These are phyloP conservation scores for Cygnus buccinator DNA, from an alignment of 2,113 vertebrate species.

Conservation along the genomic window DNA sequence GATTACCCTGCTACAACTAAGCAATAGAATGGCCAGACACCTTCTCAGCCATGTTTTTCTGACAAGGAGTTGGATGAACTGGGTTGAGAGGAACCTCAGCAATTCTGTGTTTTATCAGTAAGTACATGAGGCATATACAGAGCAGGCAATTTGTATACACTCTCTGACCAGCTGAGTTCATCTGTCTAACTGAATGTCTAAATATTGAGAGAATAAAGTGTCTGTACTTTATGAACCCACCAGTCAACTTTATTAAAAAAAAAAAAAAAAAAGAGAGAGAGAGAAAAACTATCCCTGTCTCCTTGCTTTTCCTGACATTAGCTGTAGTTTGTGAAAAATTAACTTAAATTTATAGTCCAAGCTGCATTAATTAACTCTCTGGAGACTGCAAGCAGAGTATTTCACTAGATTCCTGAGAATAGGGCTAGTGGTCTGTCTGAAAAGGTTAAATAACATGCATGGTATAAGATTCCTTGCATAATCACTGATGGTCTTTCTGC, in stretches of 20 bases:
- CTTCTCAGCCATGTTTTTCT: conserved; percentile 18
- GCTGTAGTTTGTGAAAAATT: conserved; percentile 47
- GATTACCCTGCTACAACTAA: neutral
- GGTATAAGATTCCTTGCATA: neutral
- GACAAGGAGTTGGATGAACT: conserved; percentile 39
- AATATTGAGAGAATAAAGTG: conserved; percentile 77
- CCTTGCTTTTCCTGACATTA: conserved; percentile 37
- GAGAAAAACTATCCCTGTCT: neutral
- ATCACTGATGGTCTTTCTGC: conserved; percentile 2
- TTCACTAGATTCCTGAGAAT: neutral
- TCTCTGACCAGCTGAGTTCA: conserved; percentile 67
- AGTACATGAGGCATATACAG: conserved; percentile 76
- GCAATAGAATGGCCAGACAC: conserved; percentile 25
- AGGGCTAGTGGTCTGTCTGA: neutral
- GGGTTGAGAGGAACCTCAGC: conserved; percentile 36
- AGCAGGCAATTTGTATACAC: conserved; percentile 75
- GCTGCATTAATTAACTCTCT: conserved; percentile 57
- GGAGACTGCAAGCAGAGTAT: neutral
- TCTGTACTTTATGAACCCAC: conserved; percentile 58
- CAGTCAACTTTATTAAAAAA: conserved; percentile 25
- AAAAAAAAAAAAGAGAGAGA: neutral
- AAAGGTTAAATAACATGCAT: neutral
- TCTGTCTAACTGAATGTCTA: conserved; percentile 79
- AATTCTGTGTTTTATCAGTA: conserved; percentile 73
- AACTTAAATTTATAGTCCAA: neutral